Conservation (phyloP, 1,140 invertebrate genomes). For the Drosophila kikkawai region DNA sequence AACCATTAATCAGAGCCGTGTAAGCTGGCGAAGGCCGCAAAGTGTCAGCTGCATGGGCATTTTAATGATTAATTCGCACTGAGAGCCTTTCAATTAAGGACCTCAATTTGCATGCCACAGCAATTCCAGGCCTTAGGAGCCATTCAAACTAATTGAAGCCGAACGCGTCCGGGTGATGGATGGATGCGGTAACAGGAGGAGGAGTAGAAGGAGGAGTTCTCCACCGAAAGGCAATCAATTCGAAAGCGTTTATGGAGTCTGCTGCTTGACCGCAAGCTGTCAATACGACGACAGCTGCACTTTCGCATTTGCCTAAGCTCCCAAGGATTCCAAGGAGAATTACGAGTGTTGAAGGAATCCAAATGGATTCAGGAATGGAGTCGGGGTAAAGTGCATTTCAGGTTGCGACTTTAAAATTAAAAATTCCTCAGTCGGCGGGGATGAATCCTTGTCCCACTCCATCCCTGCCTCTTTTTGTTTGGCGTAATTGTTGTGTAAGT, state of each 20-base stretch:
- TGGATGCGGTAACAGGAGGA: conserved; percentile 16
- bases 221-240: conserved; percentile 60
- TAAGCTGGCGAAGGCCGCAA: conserved; percentile 58
- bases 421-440: conserved; percentile 57
- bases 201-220: background rate
- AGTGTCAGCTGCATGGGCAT: conserved; percentile 68
- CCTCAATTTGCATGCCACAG: conserved; percentile 71
- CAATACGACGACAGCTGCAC: conserved; percentile 77
- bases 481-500: conserved; percentile 82
- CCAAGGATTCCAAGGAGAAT: conserved; percentile 22
- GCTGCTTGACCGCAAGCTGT: conserved; percentile 74
- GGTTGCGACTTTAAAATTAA: conserved; percentile 79
- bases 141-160: conserved; percentile 58
- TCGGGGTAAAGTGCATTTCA: conserved; percentile 66
- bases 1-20: conserved; percentile 67
- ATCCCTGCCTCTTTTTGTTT: conserved; percentile 54
- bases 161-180: conserved; percentile 63
- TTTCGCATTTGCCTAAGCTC: conserved; percentile 74
- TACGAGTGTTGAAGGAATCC: conserved; percentile 13
- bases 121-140: conserved; percentile 32
- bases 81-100: conserved; percentile 70
- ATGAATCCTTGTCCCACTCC: conserved; percentile 27
- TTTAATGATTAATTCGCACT: conserved; percentile 76
- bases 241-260: conserved; percentile 68
- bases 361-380: conserved; percentile 34